Evolutionary conservation across 1,140 invertebrate species (phyloP).

Genomic region (Steinernema khuongi): DNA sequence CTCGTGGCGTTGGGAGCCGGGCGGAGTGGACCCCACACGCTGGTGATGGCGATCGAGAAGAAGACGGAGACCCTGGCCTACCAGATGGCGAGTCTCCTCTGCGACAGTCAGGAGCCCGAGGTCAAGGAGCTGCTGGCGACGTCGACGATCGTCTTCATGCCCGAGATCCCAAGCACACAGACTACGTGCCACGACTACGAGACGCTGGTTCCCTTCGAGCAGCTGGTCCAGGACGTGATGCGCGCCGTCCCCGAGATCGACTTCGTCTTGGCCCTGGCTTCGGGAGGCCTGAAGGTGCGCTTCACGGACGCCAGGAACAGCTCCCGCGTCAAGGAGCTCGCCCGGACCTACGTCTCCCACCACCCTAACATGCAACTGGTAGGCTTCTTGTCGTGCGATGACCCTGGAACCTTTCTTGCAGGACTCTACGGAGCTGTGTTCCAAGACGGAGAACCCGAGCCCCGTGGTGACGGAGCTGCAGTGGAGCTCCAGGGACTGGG

Average conservation of each 20-base stretch:
- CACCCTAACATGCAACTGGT: slow-evolving; percentile 23
- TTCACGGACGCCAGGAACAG: slow-evolving; percentile 10
- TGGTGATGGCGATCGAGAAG: slow-evolving; percentile 53
- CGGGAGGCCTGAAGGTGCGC: slow-evolving; percentile 54
- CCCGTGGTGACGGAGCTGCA: neutral
- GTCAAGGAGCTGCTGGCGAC: slow-evolving; percentile 37
- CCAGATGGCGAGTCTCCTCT: slow-evolving; percentile 47
- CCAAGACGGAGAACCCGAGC: neutral
- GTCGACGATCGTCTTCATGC: slow-evolving; percentile 51
- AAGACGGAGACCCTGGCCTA: slow-evolving; percentile 53
- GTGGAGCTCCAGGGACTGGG: slow-evolving; percentile 14
- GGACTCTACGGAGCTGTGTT: slow-evolving; percentile 14
- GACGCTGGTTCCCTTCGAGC: slow-evolving; percentile 53
- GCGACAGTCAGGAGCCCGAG: slow-evolving; percentile 33
- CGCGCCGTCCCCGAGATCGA: slow-evolving; percentile 48
- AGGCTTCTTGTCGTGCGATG: slow-evolving; percentile 18
- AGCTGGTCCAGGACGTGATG: slow-evolving; percentile 42
- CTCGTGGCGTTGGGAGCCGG: neutral
- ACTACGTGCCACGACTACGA: slow-evolving; percentile 52
- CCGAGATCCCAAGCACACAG: slow-evolving; percentile 53
- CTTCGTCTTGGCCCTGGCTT: slow-evolving; percentile 48
- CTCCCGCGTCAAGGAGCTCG: neutral
- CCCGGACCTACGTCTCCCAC: slow-evolving; percentile 24
- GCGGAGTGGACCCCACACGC: slow-evolving; percentile 46
- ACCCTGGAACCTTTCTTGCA: neutral